Evolutionary conservation across 2,888 invertebrate genomes (phyloP).

Genomic region (Andrena haemorrhoa): DNA sequence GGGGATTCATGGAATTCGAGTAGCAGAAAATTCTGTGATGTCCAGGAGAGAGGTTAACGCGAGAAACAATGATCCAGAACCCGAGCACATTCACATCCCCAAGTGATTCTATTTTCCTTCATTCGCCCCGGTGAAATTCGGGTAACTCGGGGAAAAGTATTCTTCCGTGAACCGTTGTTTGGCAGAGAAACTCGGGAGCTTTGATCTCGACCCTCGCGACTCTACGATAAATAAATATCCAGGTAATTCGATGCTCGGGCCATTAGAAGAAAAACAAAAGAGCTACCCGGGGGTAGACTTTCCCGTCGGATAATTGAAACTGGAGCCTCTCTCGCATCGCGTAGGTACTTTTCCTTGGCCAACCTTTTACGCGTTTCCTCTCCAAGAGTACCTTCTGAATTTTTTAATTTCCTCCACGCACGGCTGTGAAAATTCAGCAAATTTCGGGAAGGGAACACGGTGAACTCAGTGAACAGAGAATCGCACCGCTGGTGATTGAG

Average conservation of each 20-base stretch:
- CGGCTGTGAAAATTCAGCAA: neutral
- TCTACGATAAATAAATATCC: conserved; percentile 69
- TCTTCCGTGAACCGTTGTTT: neutral
- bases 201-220: conserved; percentile 48
- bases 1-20: too few species aligned
- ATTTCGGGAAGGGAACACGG: neutral
- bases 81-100: conserved; percentile 22
- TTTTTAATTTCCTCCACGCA: conserved; percentile 16
- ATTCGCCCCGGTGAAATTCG: conserved; percentile 45
- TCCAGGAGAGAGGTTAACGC: too few species aligned
- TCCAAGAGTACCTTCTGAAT: neutral
- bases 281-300: conserved; percentile 40
- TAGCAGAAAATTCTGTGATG: too few species aligned
- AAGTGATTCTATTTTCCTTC: conserved; percentile 34
- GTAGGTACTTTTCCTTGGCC: neutral
- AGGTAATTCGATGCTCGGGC: conserved; percentile 66
- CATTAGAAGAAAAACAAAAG: conserved; percentile 70
- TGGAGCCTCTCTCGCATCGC: conserved; percentile 54
- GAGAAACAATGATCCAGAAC: neutral
- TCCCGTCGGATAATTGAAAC: conserved; percentile 69
- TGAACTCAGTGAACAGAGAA: neutral
- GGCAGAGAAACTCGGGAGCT: neutral
- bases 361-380: neutral
- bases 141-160: conserved; percentile 39
- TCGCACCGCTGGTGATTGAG: conserved; percentile 24